Conservation (phyloP, 2,888 invertebrate species). For the Athalia rosae region DNA sequence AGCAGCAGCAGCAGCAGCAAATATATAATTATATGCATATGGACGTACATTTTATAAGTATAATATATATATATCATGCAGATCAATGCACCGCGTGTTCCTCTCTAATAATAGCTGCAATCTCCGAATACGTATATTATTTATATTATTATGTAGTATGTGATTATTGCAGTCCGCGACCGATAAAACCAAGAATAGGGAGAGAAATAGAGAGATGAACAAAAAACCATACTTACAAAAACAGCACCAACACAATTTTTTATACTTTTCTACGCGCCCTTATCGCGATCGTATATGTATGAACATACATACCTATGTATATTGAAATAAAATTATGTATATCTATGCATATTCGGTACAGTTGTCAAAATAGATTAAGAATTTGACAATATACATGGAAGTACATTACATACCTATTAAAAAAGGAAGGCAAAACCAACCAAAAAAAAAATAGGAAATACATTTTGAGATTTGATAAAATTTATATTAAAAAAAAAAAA, state of each 20-base stretch:
- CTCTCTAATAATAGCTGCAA: neutral
- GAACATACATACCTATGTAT: neutral
- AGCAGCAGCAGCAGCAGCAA: too few relatives aligned
- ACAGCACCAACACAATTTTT: slow-evolving; percentile 3
- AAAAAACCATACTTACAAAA: neutral
- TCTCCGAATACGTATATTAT: neutral
- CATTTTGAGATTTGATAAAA: neutral
- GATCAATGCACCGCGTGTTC: too few relatives aligned
- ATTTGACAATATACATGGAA: too few relatives aligned
- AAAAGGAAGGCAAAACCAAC: neutral
- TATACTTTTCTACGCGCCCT: slow-evolving; percentile 3
- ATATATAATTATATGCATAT: too few relatives aligned
- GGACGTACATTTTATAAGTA: too few relatives aligned
- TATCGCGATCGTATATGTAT: neutral
- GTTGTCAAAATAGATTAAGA: too few relatives aligned
- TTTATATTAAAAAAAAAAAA: neutral
- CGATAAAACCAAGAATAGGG: neutral
- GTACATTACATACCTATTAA: too few relatives aligned
- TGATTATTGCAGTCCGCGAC: neutral
- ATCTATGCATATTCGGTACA: too few relatives aligned
- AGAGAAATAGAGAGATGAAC: neutral
- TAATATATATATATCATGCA: too few relatives aligned
- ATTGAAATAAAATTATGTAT: too few relatives aligned
- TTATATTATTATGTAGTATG: neutral
- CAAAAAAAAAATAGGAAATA: neutral